A percentile compares a stretch with the other conserved stretches of the same genome.
Conservation (phyloP, 2,797 vertebrate species). For the Pelodytes ibericus region DNA sequence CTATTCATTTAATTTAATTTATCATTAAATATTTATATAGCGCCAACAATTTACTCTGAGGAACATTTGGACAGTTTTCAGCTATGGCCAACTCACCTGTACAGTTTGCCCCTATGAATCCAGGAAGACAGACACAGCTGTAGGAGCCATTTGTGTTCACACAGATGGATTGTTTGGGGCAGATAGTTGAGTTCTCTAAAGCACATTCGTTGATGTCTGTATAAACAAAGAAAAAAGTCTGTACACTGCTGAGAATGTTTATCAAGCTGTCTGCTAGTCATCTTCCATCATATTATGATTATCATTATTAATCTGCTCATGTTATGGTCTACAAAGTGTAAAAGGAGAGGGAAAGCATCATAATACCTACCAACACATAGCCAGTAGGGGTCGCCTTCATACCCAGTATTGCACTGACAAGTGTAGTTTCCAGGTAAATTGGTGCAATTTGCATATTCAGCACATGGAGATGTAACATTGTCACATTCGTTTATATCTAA, state of each 20-base stretch:
- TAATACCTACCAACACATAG: conserved; percentile 34
- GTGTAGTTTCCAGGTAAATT: conserved; percentile 36
- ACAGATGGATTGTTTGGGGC: conserved; percentile 22
- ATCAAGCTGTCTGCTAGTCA: no score
- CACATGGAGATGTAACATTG: conserved; percentile 7
- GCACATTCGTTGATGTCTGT: conserved; percentile 49
- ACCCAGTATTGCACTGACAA: conserved; percentile 33
- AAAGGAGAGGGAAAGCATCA: not conserved
- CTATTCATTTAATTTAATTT: no score
- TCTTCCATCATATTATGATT: no score
- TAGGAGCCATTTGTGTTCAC: conserved; percentile 29
- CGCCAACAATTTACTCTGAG: no score
- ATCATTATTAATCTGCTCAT: no score
- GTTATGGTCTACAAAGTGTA: no score
- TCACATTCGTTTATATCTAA: conserved; percentile 44
- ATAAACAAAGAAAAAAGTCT: not conserved
- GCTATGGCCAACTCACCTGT: conserved; percentile 47
- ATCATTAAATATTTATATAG: no score
- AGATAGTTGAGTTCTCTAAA: not conserved
- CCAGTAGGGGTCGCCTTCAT: conserved; percentile 7
- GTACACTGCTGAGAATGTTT: no score
- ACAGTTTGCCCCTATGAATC: conserved; percentile 32
- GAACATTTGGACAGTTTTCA: no score
- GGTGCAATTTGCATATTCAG: conserved; percentile 20
- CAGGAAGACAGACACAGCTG: conserved; percentile 17